phyloP scores from a whole-genome alignment of 1,140 invertebrate genomes.

The Nomia melanderi region DNA sequence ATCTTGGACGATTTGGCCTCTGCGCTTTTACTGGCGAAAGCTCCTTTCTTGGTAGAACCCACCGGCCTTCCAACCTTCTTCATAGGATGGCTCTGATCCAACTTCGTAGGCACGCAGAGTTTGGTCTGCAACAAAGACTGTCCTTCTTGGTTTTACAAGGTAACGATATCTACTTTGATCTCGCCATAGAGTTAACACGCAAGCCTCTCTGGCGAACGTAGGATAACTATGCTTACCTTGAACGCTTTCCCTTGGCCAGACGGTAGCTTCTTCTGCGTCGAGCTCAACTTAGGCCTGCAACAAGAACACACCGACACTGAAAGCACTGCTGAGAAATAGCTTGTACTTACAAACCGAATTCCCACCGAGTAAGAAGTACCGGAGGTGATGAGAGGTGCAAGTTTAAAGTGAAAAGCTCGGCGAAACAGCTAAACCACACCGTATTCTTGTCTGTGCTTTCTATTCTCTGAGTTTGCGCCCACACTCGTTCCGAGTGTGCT shows the following conservation, averaged over 20 bases:
- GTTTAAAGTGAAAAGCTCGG: constrained; percentile 51
- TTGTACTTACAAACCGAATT: constrained; percentile 22
- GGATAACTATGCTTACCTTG: constrained; percentile 51
- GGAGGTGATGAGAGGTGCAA: constrained; percentile 73
- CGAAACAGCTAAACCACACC: constrained; percentile 43
- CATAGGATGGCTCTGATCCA: constrained; percentile 28
- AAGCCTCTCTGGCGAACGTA: not conserved
- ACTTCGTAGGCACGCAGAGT: constrained; percentile 55
- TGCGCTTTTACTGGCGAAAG: constrained; percentile 31
- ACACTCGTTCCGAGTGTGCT: too few species aligned
- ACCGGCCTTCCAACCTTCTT: constrained; percentile 40
- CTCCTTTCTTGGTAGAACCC: constrained; percentile 32
- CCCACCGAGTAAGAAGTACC: constrained; percentile 55
- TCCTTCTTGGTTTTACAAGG: not conserved
- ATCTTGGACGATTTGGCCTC: constrained; percentile 55
- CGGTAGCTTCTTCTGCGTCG: constrained; percentile 46
- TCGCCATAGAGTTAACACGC: not conserved
- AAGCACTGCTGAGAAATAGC: constrained; percentile 29
- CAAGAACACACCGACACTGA: constrained; percentile 52
- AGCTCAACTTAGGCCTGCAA: constrained; percentile 65
- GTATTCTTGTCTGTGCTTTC: constrained; percentile 40
- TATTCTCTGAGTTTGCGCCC: not conserved
- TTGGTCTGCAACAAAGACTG: constrained; percentile 66
- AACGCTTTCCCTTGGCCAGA: constrained; percentile 40
- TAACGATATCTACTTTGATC: not conserved